Conservation (phyloP, 2,888 invertebrate species). For the Tiphia femorata region DNA sequence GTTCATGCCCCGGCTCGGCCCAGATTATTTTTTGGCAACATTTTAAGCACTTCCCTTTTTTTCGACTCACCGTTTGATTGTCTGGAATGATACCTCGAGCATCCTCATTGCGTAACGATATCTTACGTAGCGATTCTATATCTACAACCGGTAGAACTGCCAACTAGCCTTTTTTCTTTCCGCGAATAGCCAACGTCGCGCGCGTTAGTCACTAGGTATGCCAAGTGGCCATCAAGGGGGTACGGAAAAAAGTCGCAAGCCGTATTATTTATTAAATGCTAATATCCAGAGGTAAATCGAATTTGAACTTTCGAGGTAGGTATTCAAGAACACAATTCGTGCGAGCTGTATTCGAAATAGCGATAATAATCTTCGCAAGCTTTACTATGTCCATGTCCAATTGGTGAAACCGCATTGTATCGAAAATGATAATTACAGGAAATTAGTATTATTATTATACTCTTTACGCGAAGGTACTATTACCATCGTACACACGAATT, state of each 20-base stretch:
- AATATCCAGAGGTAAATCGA: too few species aligned
- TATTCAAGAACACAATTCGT: too few species aligned
- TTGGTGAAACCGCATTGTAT: slow-evolving; percentile 44
- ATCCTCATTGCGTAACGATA: slow-evolving; percentile 37
- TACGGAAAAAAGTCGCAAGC: too few species aligned
- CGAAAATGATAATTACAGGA: too few species aligned
- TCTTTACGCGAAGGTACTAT: background rate
- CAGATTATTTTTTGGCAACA: slow-evolving; percentile 29
- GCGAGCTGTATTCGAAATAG: too few species aligned
- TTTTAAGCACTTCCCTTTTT: background rate
- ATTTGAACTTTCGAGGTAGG: too few species aligned
- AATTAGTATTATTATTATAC: too few species aligned
- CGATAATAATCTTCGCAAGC: too few species aligned
- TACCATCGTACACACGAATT: background rate
- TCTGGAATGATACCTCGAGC: slow-evolving; percentile 26
- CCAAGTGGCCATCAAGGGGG: too few species aligned
- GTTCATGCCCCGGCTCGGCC: slow-evolving; percentile 6
- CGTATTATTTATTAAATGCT: too few species aligned
- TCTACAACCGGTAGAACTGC: slow-evolving; percentile 35
- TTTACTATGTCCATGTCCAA: too few species aligned
- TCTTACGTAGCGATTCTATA: slow-evolving; percentile 41
- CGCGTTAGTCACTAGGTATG: slow-evolving; percentile 38
- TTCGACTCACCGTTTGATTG: slow-evolving; percentile 2
- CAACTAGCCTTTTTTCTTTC: slow-evolving; percentile 36
- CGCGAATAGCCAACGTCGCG: slow-evolving; percentile 38